phyloP scores from a whole-genome alignment of 2,888 invertebrate species.

The Lepas anatifera region DNA sequence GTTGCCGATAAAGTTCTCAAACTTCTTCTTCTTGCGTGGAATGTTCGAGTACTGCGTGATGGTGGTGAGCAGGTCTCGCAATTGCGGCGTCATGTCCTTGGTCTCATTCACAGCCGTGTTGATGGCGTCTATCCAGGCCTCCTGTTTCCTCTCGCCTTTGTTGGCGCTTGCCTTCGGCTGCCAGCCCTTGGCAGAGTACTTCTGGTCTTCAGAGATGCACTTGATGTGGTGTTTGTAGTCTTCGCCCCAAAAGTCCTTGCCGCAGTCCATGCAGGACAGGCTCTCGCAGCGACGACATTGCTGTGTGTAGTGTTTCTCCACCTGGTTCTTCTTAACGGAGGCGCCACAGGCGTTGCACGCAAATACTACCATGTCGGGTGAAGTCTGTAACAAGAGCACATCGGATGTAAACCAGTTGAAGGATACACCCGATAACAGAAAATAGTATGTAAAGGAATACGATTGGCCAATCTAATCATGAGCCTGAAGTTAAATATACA shows the following conservation, averaged over 20 bases:
- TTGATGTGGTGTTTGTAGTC: conserved; percentile 66
- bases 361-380: conserved; percentile 95
- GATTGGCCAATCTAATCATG: too few relatives aligned
- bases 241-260: conserved; percentile 68
- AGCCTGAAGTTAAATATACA: too few relatives aligned
- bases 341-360: conserved; percentile 86
- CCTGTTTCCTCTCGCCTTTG: conserved; percentile 77
- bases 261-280: conserved; percentile 86
- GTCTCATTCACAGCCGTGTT: conserved; percentile 41
- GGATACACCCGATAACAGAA: too few relatives aligned
- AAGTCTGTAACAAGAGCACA: too few relatives aligned
- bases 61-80: conserved; percentile 49
- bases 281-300: conserved; percentile 56
- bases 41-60: conserved; percentile 64
- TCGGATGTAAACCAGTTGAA: too few relatives aligned
- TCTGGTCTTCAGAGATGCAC: conserved; percentile 72
- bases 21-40: conserved; percentile 73
- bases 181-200: conserved; percentile 74
- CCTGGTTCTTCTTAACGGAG: conserved; percentile 77
- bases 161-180: conserved; percentile 45
- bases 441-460: too few relatives aligned
- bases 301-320: conserved; percentile 63
- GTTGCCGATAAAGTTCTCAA: conserved; percentile 40
- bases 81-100: conserved; percentile 42
- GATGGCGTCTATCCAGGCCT: conserved; percentile 63